Conservation (phyloP, 2,113 vertebrate genomes). For the Furnarius figulus region DNA sequence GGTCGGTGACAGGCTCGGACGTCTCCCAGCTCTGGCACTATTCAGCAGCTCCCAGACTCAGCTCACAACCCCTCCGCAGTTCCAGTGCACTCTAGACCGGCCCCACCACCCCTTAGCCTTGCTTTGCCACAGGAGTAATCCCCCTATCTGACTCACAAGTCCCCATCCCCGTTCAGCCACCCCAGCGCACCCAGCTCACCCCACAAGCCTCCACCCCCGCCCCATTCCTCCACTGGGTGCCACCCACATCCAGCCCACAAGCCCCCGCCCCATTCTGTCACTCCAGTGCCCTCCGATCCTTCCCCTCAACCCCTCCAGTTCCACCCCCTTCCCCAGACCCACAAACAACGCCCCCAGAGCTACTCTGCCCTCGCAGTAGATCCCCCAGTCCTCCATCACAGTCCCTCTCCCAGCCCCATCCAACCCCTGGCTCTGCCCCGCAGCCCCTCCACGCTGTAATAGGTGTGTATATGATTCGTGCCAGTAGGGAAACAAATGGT, state of each 20-base stretch:
- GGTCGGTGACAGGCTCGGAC: rapidly evolving
- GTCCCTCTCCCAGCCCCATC: no score
- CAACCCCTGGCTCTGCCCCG: no score
- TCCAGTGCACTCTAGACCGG: neutral
- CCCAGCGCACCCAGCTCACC: neutral
- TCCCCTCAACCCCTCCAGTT: neutral
- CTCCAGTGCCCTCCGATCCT: neutral
- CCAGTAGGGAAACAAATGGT: no score
- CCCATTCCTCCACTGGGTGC: neutral
- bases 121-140: neutral
- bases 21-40: neutral
- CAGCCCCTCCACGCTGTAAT: no score
- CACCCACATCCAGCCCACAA: neutral
- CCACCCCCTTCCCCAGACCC: neutral
- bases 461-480: no score
- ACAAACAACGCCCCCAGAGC: no score
- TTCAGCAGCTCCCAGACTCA: neutral
- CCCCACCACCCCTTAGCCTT: neutral
- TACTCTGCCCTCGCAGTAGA: no score
- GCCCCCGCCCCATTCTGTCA: neutral
- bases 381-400: no score
- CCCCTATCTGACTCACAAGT: neutral
- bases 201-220: neutral
- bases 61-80: neutral
- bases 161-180: neutral